Base-by-base conservation (phyloP, 2,113 vertebrate genomes). In the Athene noctua region DNA sequence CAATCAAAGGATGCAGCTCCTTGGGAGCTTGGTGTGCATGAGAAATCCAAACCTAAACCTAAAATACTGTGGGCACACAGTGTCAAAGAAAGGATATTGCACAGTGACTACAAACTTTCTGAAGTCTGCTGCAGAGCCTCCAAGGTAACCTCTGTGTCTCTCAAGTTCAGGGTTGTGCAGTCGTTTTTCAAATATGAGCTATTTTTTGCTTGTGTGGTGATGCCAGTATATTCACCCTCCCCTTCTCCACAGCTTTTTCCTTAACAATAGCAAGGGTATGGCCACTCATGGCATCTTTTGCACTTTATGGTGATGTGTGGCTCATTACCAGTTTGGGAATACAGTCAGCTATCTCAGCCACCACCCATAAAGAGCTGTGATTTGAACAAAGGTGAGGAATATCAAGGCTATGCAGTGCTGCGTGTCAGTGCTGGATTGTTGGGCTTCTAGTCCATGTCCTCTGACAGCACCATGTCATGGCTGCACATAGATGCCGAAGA, bases 11-110 rank as follows among this genome's bases (percentile, higher is more conserved):
- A 59, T 79, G 54, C 0, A 2, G 82, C 75, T 96, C 88, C 75
- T 67, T 94, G 88, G 92, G 92, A 97, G 30, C 83, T 84, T 57
- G 34, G 40, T 47, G 44, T 81, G 68, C 91, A 61, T 72, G 77
- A 81, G 57, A 92, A 94, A 91, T 89, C 47, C 49, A 81, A 81
- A 75, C 36, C 65, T 59, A 72, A 96, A 72, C 66, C 80, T n/a
- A n/a, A 91, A 92, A 74, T 81, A 75, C 40, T 51, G 17, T 81
- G 47, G 49, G 61, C 65, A 57, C 38, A 21, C 65, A 86, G 59
- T 15, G 47, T 81, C 72, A 93, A 83, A 85, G 62, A 85, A 94
- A 86, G 52, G 57, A 59, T 94, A 61, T 71, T 72, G 34, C 40
- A 72, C 7, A 59, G 40, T n/a, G 79, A 61, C 44, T 78, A 14